Conservation (phyloP, 1,140 invertebrate species). For the Babylonia areolata region DNA sequence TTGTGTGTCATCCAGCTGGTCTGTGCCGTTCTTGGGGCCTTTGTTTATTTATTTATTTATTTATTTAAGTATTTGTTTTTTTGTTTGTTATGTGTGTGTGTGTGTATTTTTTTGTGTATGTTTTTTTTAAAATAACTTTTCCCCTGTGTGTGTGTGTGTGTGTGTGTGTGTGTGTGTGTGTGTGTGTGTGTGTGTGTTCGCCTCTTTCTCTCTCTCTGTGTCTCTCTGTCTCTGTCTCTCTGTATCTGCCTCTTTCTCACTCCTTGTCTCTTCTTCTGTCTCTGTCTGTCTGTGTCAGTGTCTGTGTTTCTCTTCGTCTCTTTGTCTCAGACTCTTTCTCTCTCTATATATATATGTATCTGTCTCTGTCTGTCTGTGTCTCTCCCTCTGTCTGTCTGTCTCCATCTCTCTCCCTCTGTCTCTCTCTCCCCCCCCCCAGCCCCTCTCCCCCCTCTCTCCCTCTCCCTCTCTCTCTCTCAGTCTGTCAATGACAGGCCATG, state of each 20-base stretch:
- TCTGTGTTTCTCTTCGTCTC: neutral
- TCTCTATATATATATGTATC: neutral
- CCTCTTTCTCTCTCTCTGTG: neutral
- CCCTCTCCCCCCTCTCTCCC: too few relatives aligned
- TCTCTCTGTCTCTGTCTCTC: neutral
- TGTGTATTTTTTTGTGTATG: neutral
- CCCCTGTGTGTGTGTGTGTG: conserved; percentile 14
- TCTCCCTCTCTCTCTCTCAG: neutral
- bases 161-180: conserved; percentile 16
- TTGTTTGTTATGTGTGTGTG: neutral
- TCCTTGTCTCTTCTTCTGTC: neutral
- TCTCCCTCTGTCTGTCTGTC: neutral
- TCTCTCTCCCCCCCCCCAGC: too few relatives aligned
- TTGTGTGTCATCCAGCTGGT: too few relatives aligned
- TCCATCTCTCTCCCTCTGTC: neutral
- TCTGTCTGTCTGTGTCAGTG: neutral
- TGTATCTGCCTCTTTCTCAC: neutral
- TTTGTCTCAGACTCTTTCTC: neutral
- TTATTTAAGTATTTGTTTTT: neutral
- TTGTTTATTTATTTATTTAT: neutral
- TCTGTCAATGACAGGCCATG: too few relatives aligned
- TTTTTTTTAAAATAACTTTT: too few relatives aligned
- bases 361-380: neutral
- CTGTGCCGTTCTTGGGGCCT: too few relatives aligned
- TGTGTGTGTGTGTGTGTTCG: neutral